Percentiles rank a stretch among this genome's conserved stretches.
Conservation (phyloP, 2,113 vertebrate species). For the Austrofundulus limnaeus region DNA sequence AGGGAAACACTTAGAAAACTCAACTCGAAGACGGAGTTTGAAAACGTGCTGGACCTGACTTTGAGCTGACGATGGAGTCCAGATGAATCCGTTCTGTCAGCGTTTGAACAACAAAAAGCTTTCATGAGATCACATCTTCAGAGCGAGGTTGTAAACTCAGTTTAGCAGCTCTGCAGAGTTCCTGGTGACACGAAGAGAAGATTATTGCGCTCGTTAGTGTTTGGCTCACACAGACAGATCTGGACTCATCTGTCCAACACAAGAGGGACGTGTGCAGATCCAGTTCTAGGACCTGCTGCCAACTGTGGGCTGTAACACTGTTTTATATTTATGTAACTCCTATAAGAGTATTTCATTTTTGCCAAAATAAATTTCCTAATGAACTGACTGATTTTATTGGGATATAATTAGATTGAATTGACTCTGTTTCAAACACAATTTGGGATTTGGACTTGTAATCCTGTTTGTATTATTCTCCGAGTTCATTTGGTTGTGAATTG, state of each 20-base stretch:
- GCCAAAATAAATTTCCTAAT: no score
- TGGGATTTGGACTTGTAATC: no score
- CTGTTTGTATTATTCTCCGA: no score
- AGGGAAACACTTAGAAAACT: no score
- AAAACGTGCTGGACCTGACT: neutral
- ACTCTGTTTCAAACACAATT: no score
- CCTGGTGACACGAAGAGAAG: constrained; percentile 56
- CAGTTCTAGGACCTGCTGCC: no score
- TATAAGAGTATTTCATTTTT: no score
- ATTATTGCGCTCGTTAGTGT: constrained; percentile 38
- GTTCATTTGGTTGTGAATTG: no score
- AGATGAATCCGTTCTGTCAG: neutral
- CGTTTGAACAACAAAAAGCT: neutral
- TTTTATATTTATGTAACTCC: no score
- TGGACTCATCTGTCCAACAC: constrained; percentile 11
- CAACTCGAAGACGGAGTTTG: neutral
- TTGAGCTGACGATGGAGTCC: neutral
- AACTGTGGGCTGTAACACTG: constrained; percentile 17
- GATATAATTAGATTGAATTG: no score
- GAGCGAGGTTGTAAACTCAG: constrained; percentile 13
- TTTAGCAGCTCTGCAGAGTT: constrained; percentile 30
- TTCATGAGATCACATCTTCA: constrained; percentile 7
- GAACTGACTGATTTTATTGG: no score
- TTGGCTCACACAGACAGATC: constrained; percentile 48
- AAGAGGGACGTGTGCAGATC: constrained; percentile 41